Evolutionary conservation across 2,797 vertebrate genomes (phyloP).

Genomic region (Ptychobarbus kaznakovi): DNA sequence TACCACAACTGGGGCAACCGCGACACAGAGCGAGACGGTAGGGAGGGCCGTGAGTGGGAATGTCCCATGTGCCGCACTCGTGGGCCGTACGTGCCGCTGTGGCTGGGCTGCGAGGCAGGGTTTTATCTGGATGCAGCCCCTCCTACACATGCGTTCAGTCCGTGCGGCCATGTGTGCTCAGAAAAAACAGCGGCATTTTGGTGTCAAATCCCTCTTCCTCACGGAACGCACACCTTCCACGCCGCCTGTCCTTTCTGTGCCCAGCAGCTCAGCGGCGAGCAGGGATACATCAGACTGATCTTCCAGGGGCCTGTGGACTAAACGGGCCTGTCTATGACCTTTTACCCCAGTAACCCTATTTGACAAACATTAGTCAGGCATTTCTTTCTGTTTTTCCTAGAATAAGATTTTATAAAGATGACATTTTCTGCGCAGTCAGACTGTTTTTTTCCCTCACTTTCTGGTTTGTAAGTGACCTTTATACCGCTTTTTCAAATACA

Average conservation of each 20-base stretch:
- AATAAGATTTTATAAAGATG: slow-evolving; percentile 1
- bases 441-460: slow-evolving; percentile 18
- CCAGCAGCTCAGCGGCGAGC: slow-evolving; percentile 92
- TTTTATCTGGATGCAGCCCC: slow-evolving; percentile 96
- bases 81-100: slow-evolving; percentile 95
- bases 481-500: slow-evolving; percentile 75
- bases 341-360: neutral
- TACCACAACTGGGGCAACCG: slow-evolving; percentile 98
- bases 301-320: slow-evolving; percentile 98
- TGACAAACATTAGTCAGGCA: slow-evolving; percentile 2
- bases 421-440: slow-evolving; percentile 27
- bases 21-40: slow-evolving; percentile 74
- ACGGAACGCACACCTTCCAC: slow-evolving; percentile 97
- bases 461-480: slow-evolving; percentile 82
- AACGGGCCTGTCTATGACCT: slow-evolving; percentile 37
- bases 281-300: slow-evolving; percentile 96
- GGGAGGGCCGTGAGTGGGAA: slow-evolving; percentile 89
- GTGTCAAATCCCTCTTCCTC: slow-evolving; percentile 97
- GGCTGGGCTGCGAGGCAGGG: slow-evolving; percentile 95
- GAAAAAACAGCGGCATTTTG: slow-evolving; percentile 96
- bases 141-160: slow-evolving; percentile 94
- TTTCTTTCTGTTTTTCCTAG: neutral
- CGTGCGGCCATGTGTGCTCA: slow-evolving; percentile 95
- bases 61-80: slow-evolving; percentile 97
- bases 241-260: slow-evolving; percentile 97